Base-by-base conservation (phyloP, 2,113 vertebrate genomes). In the Scytalopus superciliaris region DNA sequence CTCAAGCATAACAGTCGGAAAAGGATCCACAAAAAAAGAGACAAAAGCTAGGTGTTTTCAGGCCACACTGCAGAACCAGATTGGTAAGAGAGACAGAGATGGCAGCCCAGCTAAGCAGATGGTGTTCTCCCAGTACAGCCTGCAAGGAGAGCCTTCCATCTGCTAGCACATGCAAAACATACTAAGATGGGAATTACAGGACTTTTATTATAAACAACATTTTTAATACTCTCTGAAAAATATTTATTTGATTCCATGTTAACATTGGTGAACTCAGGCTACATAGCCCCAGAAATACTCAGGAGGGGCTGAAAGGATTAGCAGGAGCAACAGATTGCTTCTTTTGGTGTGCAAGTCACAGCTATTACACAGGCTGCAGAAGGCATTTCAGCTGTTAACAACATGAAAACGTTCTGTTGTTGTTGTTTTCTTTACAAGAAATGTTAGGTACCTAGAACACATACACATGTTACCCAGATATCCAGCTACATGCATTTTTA, bases 191-290 rank as follows among this genome's bases (percentile, higher is more conserved):
- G 64, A 95, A 93, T 83, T 91, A 86, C 45, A 19, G 59, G 19
- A 74, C 60, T 75, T 72, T 9, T 35, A 60, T 67, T 56, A 90
- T 33, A 86, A 93, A 56, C 52, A 93, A 74, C 14, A 5, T 67
- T 80, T 93, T 77, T 91, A 94, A 95, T 90, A 74, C 60, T 68
- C 33, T 56, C 69, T 66, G 79, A 90, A 77, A 96, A 96, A 93
- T 89, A 89, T 93, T 96, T 93, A 80, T 91, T 88, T 88, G 52
- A 81, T 88, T 90, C 84, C 25, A 33, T 27, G 60, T 75, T 95
- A 90, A 75, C 90, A 67, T 13, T 75, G 47, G 70, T 95, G 85
- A 94, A 93, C 79, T 81, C 17, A 8, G 59, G n/a, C 63, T 92
- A 31, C 6, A 31, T 7, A 91, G 31, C 55, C 73, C 18, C 75